These are phyloP conservation scores for Oncorhynchus kisutch DNA, from an alignment of 2,113 vertebrate species.

Conservation along the genomic window DNA sequence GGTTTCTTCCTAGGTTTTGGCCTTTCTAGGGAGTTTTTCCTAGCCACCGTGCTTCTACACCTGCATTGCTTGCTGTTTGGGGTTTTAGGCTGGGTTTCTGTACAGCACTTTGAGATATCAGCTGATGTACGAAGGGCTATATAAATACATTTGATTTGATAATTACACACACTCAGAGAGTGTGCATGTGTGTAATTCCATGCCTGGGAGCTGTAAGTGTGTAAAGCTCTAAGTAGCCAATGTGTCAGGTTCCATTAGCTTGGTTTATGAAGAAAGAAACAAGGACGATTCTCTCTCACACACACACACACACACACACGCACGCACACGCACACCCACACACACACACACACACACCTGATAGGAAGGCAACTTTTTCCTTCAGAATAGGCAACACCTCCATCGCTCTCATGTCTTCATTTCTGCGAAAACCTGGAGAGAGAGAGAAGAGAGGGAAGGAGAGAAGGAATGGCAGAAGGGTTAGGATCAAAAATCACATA, in stretches of 20 bases:
- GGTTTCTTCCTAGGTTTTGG: no score
- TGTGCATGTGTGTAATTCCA: conserved; percentile 6
- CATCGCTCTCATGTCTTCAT: conserved; percentile 98
- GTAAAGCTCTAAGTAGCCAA: background rate
- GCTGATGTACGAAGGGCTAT: no score
- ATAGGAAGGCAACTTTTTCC: conserved; percentile 98
- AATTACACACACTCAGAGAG: conserved; percentile 12
- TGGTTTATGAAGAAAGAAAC: background rate
- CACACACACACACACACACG: background rate
- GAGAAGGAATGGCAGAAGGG: background rate
- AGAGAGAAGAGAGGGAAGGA: background rate
- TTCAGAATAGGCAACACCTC: conserved; percentile 98
- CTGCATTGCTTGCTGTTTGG: no score
- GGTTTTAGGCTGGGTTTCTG: no score
- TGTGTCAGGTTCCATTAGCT: conserved; percentile 25
- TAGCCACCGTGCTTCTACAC: no score
- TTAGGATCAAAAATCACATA: background rate
- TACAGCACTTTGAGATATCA: no score
- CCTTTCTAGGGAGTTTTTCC: no score
- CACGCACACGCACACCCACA: conserved; percentile 9
- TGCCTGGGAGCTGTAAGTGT: background rate
- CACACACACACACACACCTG: conserved; percentile 76
- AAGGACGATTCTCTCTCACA: conserved; percentile 3
- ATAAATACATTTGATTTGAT: background rate
- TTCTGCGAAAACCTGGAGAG: conserved; percentile 88